A percentile compares a stretch with the other conserved stretches of the same genome.
phyloP scores from a whole-genome alignment of 2,113 vertebrate genomes.

The Nicator chloris region DNA sequence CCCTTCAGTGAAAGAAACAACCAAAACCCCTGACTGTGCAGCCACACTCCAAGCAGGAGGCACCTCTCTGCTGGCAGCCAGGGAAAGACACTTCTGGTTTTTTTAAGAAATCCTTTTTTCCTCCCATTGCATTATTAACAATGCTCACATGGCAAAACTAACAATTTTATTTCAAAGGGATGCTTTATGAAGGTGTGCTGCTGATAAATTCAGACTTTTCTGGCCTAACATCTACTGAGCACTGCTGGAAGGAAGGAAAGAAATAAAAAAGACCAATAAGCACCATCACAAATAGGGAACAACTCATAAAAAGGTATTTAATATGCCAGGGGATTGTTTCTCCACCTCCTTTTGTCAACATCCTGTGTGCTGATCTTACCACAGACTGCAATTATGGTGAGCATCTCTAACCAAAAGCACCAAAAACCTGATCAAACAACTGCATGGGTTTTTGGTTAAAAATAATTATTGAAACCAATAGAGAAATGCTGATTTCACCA shows the following conservation, averaged over 20 bases:
- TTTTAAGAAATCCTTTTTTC: background rate
- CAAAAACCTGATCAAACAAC: background rate
- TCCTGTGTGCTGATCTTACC: background rate
- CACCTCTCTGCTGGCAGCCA: background rate
- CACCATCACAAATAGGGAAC: background rate
- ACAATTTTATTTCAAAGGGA: constrained; percentile 28
- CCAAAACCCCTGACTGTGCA: background rate
- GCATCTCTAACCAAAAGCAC: background rate
- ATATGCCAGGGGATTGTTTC: background rate
- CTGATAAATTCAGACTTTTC: background rate
- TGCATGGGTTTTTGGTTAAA: background rate
- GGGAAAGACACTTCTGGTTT: background rate
- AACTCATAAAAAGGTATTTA: background rate
- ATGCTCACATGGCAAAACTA: constrained; percentile 41
- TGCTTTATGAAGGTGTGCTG: background rate
- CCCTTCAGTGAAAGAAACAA: background rate
- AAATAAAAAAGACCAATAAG: background rate
- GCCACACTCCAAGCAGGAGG: background rate
- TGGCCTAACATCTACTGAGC: background rate
- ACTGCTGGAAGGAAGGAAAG: background rate
- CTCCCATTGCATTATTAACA: constrained; percentile 4
- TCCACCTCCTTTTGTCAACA: background rate
- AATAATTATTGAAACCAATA: background rate
- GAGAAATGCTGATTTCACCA: background rate
- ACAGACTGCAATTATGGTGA: background rate